Evolutionary conservation across 2,113 vertebrate genomes (phyloP), one percentile per base, ranked within the genome.

Genomic region (Tympanuchus pallidicinctus): DNA sequence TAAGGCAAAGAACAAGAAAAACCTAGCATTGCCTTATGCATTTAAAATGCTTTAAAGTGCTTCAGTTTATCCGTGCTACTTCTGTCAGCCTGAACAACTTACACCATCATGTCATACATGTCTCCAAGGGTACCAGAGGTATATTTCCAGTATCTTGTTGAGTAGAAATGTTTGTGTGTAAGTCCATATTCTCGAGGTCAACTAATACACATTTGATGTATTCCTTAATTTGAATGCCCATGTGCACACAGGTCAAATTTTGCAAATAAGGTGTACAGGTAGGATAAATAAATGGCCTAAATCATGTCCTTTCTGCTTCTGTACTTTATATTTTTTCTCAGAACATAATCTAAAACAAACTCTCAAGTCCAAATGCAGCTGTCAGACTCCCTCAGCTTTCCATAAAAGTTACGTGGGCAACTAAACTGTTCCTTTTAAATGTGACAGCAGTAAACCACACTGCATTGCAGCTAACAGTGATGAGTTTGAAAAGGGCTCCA

Each of bases 141-240:
- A 40, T 79, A 91, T 78, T 93, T 73, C 69, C 20, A 73, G 67
- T 67, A 82, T 88, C 90, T 40, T 50, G 2, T 63, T 76, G 81
- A 38, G 61, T 86, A 82, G 47, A 88, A 47, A 84, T 64, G 69
- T 86, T 78, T 32, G 19, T 27, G n/a, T 88, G 83, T 27, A 82
- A 74, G 83, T 36, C 69, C 78, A 36, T 76, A 93, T 77, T 87
- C 92, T 81, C 82, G 63, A 94, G 66, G 76, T 74, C 74, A 82
- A 85, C 71, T 69, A 70, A 80, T 71, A 17, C 82, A 76, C 63
- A 61, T 92, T 92, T 95, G 69, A 59, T 66, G 11, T 67, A 63
- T 88, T 91, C 92, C 76, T 95, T 89, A 85, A 86, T 94, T 76
- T n/a, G 91, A 80, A 50, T 69, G 88, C 89, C 73, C 36, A 6